Conservation (phyloP, 2,113 vertebrate genomes). For the Cephalopterus ornatus region DNA sequence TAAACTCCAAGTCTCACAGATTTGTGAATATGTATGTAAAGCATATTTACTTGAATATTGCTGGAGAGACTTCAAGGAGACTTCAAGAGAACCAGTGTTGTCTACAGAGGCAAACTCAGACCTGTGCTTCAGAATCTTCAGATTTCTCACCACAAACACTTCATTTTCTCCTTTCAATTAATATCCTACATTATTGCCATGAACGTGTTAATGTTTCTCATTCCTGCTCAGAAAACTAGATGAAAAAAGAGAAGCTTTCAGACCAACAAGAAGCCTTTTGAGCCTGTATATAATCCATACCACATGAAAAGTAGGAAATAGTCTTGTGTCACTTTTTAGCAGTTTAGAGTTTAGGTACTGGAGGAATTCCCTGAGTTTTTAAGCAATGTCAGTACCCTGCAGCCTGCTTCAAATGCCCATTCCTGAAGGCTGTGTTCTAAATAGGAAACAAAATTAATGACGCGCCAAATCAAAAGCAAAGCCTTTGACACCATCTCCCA, state of each 20-base stretch:
- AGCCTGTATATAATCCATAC: background rate
- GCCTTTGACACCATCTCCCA: too few species aligned
- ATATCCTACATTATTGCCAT: background rate
- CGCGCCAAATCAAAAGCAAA: background rate
- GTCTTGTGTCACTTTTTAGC: background rate
- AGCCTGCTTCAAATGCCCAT: background rate
- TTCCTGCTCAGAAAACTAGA: background rate
- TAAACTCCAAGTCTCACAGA: background rate
- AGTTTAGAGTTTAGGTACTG: background rate
- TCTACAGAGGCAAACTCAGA: background rate
- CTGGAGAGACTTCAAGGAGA: background rate
- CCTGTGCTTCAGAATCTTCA: background rate
- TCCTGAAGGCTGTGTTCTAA: background rate
- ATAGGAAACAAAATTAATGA: background rate
- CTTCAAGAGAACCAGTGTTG: background rate
- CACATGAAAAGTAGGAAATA: background rate
- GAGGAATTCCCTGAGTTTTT: background rate
- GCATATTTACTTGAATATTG: background rate
- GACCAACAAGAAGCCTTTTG: background rate
- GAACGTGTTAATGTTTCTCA: background rate
- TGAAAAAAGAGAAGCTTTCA: background rate
- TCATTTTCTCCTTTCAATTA: background rate
- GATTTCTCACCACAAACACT: background rate
- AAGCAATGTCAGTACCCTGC: background rate
- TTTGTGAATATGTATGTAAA: background rate